phyloP scores from a whole-genome alignment of 2,797 vertebrate genomes.

The Gadopsis marmoratus region DNA sequence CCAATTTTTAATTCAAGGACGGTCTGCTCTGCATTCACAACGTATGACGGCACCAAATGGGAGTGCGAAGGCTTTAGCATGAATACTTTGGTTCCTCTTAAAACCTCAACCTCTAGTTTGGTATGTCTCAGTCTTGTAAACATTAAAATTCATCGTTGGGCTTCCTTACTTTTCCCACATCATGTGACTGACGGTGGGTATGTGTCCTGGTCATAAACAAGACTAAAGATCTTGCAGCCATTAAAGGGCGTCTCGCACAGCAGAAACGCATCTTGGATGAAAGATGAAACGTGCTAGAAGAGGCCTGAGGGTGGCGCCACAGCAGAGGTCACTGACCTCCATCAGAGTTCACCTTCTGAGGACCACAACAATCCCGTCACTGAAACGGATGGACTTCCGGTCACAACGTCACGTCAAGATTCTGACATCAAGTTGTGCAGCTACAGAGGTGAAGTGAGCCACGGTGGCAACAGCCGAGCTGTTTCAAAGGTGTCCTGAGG shows the following conservation, averaged over 20 bases:
- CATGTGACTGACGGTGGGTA: background rate
- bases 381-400: fast-evolving
- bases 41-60: background rate
- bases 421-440: too few relatives aligned
- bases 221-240: background rate
- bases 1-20: too few relatives aligned
- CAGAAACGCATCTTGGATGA: background rate
- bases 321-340: background rate
- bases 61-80: background rate
- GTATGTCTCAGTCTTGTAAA: background rate
- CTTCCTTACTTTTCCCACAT: too few relatives aligned
- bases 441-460: too few relatives aligned
- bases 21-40: background rate
- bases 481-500: background rate
- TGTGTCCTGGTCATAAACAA: background rate
- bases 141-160: background rate
- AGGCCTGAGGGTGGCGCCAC: background rate
- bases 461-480: background rate
- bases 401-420: background rate
- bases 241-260: background rate
- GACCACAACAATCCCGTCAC: background rate
- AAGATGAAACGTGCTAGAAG: background rate
- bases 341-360: background rate
- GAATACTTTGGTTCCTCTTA: background rate
- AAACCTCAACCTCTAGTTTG: background rate